phyloP scores from a whole-genome alignment of 2,797 vertebrate genomes.

The Leucoraja ocellata region DNA sequence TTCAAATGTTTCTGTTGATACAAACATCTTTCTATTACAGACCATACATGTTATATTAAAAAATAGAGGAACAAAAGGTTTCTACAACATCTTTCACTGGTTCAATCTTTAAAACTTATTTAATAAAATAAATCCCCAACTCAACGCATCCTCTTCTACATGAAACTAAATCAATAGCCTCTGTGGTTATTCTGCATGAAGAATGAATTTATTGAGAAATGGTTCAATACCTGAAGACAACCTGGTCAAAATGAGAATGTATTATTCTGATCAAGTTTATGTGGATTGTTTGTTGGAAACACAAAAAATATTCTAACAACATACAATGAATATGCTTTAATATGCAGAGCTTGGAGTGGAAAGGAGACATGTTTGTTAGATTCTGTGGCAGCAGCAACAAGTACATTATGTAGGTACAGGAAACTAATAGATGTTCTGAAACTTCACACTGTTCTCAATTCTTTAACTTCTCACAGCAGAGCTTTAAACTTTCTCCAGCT shows the following conservation, averaged over 20 bases:
- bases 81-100: background rate
- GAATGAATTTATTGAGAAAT: background rate
- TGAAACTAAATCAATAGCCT: background rate
- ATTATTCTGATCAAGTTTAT: background rate
- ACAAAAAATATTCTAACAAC: background rate
- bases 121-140: background rate
- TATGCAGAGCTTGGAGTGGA: background rate
- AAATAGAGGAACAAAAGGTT: background rate
- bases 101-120: background rate
- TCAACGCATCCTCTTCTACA: background rate
- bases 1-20: background rate
- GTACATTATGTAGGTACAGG: background rate
- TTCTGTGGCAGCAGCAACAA: background rate
- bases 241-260: background rate
- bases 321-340: slow-evolving; percentile 18
- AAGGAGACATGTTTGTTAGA: background rate
- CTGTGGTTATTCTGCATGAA: background rate
- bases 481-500: background rate
- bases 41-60: too few species aligned
- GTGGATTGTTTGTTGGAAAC: background rate
- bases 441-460: background rate
- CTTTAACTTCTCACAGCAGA: background rate
- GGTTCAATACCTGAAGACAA: background rate
- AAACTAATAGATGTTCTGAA: background rate
- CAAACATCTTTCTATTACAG: background rate